phyloP scores from a whole-genome alignment of 2,888 invertebrate species.

The Marasmarcha lunaedactyla region DNA sequence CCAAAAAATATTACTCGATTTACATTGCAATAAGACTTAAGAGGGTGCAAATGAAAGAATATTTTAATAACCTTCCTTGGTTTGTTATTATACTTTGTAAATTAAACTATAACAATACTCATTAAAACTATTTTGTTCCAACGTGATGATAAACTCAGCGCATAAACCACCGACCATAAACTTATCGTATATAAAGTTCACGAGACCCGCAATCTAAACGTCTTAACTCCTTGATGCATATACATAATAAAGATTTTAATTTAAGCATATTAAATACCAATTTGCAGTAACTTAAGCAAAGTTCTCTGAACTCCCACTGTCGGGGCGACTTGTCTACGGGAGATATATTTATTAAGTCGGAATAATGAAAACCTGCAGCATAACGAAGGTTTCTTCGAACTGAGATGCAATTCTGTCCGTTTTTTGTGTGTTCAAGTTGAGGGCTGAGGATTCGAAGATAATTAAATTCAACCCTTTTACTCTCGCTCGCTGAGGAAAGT shows the following conservation, averaged over 20 bases:
- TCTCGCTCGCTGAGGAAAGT: slow-evolving; percentile 52
- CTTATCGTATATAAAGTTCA: no score
- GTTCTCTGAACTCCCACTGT: slow-evolving; percentile 15
- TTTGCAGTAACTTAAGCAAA: slow-evolving; percentile 26
- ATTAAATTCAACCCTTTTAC: slow-evolving; percentile 66
- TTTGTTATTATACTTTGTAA: no score
- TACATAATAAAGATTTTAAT: slow-evolving; percentile 12
- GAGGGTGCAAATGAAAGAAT: not conserved
- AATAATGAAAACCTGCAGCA: slow-evolving; percentile 24
- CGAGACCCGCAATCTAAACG: no score
- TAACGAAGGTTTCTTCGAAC: slow-evolving; percentile 28
- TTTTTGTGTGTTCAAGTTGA: slow-evolving; percentile 39
- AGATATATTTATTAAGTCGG: slow-evolving; percentile 17
- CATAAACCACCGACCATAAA: no score
- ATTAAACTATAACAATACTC: no score
- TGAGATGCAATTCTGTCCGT: slow-evolving; percentile 33
- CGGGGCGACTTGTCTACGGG: slow-evolving; percentile 19
- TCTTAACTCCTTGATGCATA: no score
- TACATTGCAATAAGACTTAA: slow-evolving; percentile 38
- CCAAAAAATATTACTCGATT: slow-evolving; percentile 47
- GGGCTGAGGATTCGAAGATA: slow-evolving; percentile 44
- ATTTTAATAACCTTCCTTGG: no score
- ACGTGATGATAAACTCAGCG: no score
- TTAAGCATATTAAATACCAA: slow-evolving; percentile 29
- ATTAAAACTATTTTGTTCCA: no score